Conservation (phyloP, 2,888 invertebrate species). For the Adelognathus sp. region DNA sequence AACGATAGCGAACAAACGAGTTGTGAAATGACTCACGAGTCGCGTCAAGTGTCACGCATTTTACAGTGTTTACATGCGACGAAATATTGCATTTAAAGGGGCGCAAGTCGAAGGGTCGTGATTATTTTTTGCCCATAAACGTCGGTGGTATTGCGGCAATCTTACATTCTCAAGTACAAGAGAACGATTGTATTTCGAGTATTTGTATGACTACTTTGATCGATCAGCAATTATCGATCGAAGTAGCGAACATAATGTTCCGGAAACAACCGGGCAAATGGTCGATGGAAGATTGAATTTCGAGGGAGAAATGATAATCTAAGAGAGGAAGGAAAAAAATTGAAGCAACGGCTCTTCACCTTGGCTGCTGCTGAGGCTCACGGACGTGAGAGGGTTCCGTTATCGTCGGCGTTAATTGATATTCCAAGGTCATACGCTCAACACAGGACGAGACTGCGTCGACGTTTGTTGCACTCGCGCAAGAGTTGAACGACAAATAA, state of each 20-base stretch:
- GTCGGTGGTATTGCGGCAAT: neutral
- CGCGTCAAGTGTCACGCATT: neutral
- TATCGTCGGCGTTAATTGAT: conserved; percentile 62
- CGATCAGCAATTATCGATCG: no score
- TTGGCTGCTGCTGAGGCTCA: conserved; percentile 45
- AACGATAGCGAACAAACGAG: neutral
- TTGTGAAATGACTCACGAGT: neutral
- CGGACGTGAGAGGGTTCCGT: conserved; percentile 55
- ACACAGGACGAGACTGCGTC: conserved; percentile 19
- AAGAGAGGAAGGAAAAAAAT: conserved; percentile 23
- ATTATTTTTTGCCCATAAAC: neutral
- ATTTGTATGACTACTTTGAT: no score
- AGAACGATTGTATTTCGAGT: no score
- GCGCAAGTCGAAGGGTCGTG: neutral
- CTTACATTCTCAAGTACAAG: no score
- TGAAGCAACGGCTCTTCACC: conserved; percentile 39
- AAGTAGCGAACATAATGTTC: no score
- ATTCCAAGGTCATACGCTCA: conserved; percentile 59
- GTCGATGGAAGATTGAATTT: neutral
- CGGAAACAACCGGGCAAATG: neutral
- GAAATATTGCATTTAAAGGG: no score
- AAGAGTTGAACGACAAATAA: neutral
- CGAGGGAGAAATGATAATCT: no score
- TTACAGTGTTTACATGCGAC: neutral
- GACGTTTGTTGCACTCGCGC: neutral